Conservation (phyloP, 2,113 vertebrate genomes). For the Sialia sialis region DNA sequence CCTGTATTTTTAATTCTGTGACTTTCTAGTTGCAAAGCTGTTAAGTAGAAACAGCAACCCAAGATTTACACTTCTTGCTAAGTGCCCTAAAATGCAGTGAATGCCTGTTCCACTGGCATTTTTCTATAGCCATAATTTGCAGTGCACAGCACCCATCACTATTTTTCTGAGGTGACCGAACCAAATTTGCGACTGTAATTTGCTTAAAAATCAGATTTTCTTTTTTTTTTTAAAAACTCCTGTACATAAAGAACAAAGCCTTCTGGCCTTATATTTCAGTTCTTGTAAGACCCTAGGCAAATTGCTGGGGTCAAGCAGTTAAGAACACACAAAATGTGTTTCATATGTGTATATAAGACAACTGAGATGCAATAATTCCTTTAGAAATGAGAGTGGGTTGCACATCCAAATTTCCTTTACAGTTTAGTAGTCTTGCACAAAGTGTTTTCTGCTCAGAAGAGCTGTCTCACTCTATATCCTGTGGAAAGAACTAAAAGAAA, state of each 20-base stretch:
- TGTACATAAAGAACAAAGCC: neutral
- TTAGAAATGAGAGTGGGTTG: neutral
- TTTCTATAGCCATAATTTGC: neutral
- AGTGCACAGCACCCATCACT: neutral
- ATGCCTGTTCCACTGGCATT: accelerated
- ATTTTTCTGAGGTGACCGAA: neutral
- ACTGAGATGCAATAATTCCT: neutral
- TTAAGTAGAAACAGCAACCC: neutral
- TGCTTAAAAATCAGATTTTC: neutral
- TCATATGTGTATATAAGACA: neutral
- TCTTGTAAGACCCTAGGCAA: neutral
- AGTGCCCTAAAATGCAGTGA: neutral
- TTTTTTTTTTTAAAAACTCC: neutral
- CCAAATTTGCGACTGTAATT: neutral
- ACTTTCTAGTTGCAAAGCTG: neutral
- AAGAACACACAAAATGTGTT: neutral
- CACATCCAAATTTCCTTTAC: neutral
- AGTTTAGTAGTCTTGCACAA: neutral
- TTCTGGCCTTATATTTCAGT: neutral
- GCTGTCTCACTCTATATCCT: neutral
- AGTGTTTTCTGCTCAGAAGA: neutral
- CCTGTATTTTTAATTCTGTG: neutral
- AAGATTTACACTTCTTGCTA: neutral
- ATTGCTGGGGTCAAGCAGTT: neutral
- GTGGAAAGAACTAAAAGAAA: neutral